Conservation (phyloP, 2,888 invertebrate species). For the Keiferia lycopersicella region DNA sequence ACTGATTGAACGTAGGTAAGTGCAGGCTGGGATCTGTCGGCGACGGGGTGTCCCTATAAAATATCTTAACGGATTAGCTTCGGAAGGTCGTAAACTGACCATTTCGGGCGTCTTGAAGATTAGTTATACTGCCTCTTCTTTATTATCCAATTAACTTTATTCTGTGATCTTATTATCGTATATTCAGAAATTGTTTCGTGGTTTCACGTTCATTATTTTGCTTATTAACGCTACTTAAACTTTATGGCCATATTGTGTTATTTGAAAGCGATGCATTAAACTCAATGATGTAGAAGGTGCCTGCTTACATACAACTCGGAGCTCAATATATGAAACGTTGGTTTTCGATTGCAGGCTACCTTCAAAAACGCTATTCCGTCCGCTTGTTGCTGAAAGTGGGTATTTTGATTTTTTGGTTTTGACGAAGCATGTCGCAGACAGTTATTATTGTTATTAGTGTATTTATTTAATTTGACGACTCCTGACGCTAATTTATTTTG, state of each 20-base stretch:
- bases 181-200: slow-evolving; percentile 5
- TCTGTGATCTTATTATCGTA: slow-evolving; percentile 12
- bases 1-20: background rate
- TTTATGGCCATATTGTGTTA: slow-evolving; percentile 5
- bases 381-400: no score
- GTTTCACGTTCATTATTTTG: slow-evolving; percentile 2
- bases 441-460: no score
- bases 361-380: no score
- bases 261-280: background rate
- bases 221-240: background rate
- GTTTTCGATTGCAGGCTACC: no score
- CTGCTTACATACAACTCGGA: background rate
- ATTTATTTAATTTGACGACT: no score
- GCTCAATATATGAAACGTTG: background rate
- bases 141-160: slow-evolving; percentile 16
- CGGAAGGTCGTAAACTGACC: slow-evolving; percentile 19
- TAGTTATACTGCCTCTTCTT: slow-evolving; percentile 9
- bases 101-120: slow-evolving; percentile 6
- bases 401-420: no score
- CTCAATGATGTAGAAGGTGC: background rate
- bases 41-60: slow-evolving; percentile 35
- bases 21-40: slow-evolving; percentile 38
- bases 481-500: no score
- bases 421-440: no score
- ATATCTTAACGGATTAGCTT: slow-evolving; percentile 30